phyloP scores from a whole-genome alignment of 2,113 vertebrate genomes.

The Scartelaos histophorus region DNA sequence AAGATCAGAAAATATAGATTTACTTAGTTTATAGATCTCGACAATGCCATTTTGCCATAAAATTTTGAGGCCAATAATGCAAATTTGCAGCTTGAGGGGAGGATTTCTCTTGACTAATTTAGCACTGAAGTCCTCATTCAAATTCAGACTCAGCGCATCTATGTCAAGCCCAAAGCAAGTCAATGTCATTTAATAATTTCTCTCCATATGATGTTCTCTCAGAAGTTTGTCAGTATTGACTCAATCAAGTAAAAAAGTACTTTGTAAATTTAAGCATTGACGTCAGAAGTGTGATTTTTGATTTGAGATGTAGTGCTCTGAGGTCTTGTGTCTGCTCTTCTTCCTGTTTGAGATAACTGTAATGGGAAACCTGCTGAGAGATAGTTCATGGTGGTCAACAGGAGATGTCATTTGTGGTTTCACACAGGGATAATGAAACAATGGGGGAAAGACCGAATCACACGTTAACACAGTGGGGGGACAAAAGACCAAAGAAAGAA shows the following conservation, averaged over 20 bases:
- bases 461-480: not conserved
- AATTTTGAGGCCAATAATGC: not conserved
- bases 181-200: constrained; percentile 13
- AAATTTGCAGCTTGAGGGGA: constrained; percentile 16
- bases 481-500: not conserved
- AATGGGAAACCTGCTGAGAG: not conserved
- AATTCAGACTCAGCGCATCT: constrained; percentile 16
- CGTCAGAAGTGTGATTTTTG: constrained; percentile 41
- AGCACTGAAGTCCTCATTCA: constrained; percentile 4
- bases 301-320: constrained; percentile 22
- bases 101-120: constrained; percentile 18
- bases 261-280: constrained; percentile 42
- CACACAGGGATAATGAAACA: not conserved
- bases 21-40: not conserved
- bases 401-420: not conserved
- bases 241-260: constrained; percentile 24
- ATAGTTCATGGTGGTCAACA: not conserved
- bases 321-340: constrained; percentile 33
- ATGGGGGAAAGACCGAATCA: not conserved
- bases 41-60: not conserved
- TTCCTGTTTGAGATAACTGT: not conserved
- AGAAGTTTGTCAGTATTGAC: not conserved
- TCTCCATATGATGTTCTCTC: constrained; percentile 10
- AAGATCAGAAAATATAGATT: too few relatives aligned
- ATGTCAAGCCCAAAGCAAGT: constrained; percentile 26